Base-by-base conservation (phyloP, 2,888 invertebrate species). In the Conomelus anceps region DNA sequence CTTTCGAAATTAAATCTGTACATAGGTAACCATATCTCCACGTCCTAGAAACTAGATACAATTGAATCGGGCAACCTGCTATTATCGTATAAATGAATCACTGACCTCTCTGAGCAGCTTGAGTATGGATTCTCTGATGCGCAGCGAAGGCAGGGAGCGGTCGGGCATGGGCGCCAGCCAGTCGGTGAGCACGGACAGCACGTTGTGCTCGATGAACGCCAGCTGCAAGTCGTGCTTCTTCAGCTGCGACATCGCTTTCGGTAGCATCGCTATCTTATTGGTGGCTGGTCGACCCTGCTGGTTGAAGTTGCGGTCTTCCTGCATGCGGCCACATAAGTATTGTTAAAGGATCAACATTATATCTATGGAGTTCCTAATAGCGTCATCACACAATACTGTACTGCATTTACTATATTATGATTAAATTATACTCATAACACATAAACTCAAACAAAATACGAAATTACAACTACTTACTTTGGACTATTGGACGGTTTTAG, bases 81-180 rank as follows among this genome's bases (percentile, higher is more conserved):
- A n/a, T n/a, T 89, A 23, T 24, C 63, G 91, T 91, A 22, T 20
- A 26, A 87, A 89, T 84, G 88, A 89, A 84, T 34, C 23, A 94
- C 95, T 95, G 93, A 97, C 97, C 93, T 97, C 97, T 92, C 95
- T 94, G 85, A 98, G 94, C 91, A 98, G 94, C 93, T 96, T 96
- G 84, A 99, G 94, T 91, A 99, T 95, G 92, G 95, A 95, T 92
- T 98, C 98, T 88, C 99, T 94, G 91, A 99, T 98, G 94, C 97
- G 97, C 90, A 99, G 94, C 91, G 99, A 98, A 0, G 99, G 99
- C 92, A 99, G 95, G 91, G 98, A 98, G 91, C 98, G 96, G 94
- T 99, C 99, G 34, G 99, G 99, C 95, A 99, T 96, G 0, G 99
- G 99, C 20, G 99, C 98, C 89, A 99, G 94, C 99, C 99, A 99